Evolutionary conservation across 2,113 vertebrate species (phyloP), one percentile per base, ranked within the genome.

Genomic region (Ceyx cyanopectus): DNA sequence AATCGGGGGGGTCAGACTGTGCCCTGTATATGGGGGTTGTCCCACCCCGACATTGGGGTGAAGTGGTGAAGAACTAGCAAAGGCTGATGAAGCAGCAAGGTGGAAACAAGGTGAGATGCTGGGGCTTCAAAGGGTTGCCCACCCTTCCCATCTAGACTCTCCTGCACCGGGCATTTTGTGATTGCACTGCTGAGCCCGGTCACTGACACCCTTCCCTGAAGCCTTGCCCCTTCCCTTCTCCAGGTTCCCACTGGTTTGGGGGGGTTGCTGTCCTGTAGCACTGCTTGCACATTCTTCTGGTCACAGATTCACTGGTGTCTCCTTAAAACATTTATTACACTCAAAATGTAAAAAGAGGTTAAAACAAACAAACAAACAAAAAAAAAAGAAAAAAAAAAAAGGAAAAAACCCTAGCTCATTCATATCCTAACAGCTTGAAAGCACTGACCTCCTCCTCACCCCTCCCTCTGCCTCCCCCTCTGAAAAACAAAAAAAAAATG

Each of bases 381-480:
- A 70, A 24, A 43, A 69, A 41, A 19, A 60, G 43, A 34, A 37
- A 75, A 70, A 24, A 37, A 69, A 41, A 65, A 50, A 15, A 14
- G 5, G 3, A 3, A 9, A 13, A 5, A 37, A 61, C 3, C n/a
- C 74, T 65, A 50, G 41, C 77, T 92, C 66, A 37, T 94, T 94
- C 93, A 72, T 89, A 93, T 73, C 80, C 32, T 51, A 95, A 88
- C 77, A 94, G 91, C 83, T 91, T 94, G 94, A 95, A 95, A 91
- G 41, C 50, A 46, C 90, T 96, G 95, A 96, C 85, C 85, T 92
- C 40, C 87, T 93, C 84, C 58, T 95, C 89, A 93, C 89, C 95
- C 90, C 46, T 85, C 87, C 81, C 20, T 14, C 88, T 90, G 83
- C 58, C 80, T 83, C 57, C 79, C 86, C 41, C 60, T 81, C 18